Base-by-base conservation (phyloP, 1,140 invertebrate genomes). In the Drosophila dunni region DNA sequence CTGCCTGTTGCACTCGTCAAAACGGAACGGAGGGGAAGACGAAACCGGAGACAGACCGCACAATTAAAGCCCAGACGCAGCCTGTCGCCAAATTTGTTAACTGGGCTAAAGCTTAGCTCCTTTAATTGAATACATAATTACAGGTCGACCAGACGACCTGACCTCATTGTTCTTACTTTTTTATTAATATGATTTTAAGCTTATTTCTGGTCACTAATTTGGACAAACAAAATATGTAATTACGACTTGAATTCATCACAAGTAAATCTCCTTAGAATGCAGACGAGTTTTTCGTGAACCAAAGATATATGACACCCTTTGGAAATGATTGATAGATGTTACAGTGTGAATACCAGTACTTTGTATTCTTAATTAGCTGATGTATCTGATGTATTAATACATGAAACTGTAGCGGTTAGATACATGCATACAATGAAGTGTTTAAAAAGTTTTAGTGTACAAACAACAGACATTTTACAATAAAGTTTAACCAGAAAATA, bases 141-240 rank as follows among this genome's bases (percentile, higher is more conserved):
- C 73, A 46, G 11, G 9, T 61, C 48, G 42, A 17, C 50, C 45
- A 75, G 78, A 56, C 73, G 68, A 56, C 24, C 80, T 76, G 68
- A 56, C 24, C 80, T 76, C 80, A 76, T 79, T 82, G 64, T 29
- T 5, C 24, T 0, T 6, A 5, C 24, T 29, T 29, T 61, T 60
- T 83, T 75, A 83, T 83, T 66, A 79, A 83, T 83, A 76, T 7
- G 76, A 84, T 83, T 83, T 83, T 83, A 83, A 83, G 80, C 81
- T 75, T 61, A 51, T 56, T 34, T 33, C 45, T 62, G 42, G 57
- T 63, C 58, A 45, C 15, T 20, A 24, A 42, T 44, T 20, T 17
- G 54, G 20, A 8, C 17, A 33, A 33, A 33, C 20, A 53, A 40
- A 45, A 24, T 33, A 13, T 58, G 46, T 51, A 81, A 69, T 81